phyloP scores from a whole-genome alignment of 2,888 invertebrate genomes.

The Argynnis bischoffii region DNA sequence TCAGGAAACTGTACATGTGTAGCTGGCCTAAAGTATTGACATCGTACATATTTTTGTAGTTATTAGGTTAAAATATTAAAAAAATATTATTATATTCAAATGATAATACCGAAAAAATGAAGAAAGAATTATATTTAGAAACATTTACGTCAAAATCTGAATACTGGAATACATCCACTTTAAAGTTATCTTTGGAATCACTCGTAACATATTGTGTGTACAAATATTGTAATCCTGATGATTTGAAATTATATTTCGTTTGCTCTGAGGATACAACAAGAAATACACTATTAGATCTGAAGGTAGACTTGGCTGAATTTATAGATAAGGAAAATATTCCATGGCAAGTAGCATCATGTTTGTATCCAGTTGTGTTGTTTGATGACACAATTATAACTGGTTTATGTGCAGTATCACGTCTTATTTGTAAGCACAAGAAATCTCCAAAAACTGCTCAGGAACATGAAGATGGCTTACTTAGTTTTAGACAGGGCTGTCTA shows the following conservation, averaged over 20 bases:
- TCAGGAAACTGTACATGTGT: too few species aligned
- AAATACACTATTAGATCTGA: constrained; percentile 49
- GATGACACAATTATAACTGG: constrained; percentile 87
- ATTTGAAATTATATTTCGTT: constrained; percentile 70
- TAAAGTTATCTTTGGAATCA: constrained; percentile 82
- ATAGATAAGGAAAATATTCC: constrained; percentile 63
- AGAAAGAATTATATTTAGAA: constrained; percentile 59
- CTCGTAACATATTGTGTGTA: constrained; percentile 84
- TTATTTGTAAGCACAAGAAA: constrained; percentile 58
- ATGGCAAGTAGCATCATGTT: constrained; percentile 75
- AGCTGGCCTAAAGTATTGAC: too few species aligned
- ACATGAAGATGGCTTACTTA: constrained; percentile 83
- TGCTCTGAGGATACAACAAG: constrained; percentile 47
- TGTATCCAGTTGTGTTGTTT: constrained; percentile 84
- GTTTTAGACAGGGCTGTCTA: constrained; percentile 90
- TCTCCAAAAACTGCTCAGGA: constrained; percentile 47
- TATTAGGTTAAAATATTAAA: too few species aligned
- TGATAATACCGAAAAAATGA: constrained; percentile 40
- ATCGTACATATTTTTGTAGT: too few species aligned
- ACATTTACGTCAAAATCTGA: constrained; percentile 48
- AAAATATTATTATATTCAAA: not conserved
- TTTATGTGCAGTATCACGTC: constrained; percentile 86
- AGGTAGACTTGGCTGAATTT: constrained; percentile 56
- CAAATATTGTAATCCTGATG: constrained; percentile 79
- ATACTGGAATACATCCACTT: constrained; percentile 44